Conservation (phyloP, 2,888 invertebrate genomes). For the Resseliella maxima region DNA sequence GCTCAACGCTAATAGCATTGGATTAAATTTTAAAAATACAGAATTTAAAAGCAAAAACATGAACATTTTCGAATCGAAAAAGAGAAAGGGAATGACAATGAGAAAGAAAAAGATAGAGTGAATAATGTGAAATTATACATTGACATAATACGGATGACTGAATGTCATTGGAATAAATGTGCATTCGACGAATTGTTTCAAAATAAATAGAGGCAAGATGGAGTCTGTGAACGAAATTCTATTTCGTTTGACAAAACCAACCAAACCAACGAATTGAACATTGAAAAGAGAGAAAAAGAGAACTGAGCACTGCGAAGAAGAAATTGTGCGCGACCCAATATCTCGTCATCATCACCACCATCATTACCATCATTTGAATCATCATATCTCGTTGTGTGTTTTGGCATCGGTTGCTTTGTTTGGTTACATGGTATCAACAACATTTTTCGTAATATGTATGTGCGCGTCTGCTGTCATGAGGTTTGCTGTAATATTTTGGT, state of each 20-base stretch:
- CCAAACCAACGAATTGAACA: not conserved
- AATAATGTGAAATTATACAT: not conserved
- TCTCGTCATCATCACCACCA: not conserved
- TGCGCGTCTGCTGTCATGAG: not conserved
- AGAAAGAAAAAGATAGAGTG: not conserved
- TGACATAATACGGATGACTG: constrained; percentile 14
- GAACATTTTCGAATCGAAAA: not conserved
- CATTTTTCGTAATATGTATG: not conserved
- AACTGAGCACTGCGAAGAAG: not conserved
- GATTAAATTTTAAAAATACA: not conserved
- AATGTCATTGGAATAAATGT: not conserved
- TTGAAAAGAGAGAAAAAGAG: not conserved
- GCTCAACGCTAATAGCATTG: not conserved
- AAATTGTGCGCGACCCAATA: not conserved
- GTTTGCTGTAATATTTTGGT: not conserved
- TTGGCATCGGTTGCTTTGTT: not conserved
- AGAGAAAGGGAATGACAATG: not conserved
- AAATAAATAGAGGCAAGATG: not conserved
- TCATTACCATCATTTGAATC: not conserved
- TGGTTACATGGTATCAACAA: not conserved
- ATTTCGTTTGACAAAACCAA: not conserved
- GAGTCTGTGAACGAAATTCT: not conserved
- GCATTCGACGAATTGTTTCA: constrained; percentile 3
- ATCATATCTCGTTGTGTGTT: not conserved
- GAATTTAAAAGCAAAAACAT: not conserved